Conservation (phyloP, 2,797 vertebrate species). For the Heteromormyrus szaboi region DNA sequence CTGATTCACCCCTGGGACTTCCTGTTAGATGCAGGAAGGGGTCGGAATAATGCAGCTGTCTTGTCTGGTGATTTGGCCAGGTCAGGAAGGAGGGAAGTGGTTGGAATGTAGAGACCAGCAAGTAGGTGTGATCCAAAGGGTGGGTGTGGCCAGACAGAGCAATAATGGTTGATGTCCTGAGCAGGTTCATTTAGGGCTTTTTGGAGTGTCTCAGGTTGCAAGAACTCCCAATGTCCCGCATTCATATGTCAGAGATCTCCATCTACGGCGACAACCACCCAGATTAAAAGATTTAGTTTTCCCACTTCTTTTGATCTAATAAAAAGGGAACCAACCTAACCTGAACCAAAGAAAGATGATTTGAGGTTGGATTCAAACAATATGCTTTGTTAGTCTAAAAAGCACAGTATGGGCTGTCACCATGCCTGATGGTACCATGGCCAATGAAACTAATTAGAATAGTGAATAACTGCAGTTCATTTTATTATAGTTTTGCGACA, state of each 20-base stretch:
- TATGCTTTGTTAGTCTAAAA: not conserved
- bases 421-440: not conserved
- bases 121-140: not conserved
- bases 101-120: not conserved
- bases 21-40: not conserved
- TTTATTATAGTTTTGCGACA: not conserved
- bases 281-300: not conserved
- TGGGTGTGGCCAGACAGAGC: not conserved
- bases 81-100: not conserved
- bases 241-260: not conserved
- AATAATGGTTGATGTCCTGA: not conserved
- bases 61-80: not conserved
- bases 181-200: not conserved
- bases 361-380: not conserved
- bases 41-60: not conserved
- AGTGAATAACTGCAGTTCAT: not conserved
- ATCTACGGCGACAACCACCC: not conserved
- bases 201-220: not conserved
- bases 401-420: not conserved
- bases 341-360: conserved; percentile 13
- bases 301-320: not conserved
- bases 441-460: not conserved
- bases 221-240: not conserved
- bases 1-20: not conserved
- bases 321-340: not conserved